Conservation (phyloP, 2,888 invertebrate species). For the Eristalinus aeneus region DNA sequence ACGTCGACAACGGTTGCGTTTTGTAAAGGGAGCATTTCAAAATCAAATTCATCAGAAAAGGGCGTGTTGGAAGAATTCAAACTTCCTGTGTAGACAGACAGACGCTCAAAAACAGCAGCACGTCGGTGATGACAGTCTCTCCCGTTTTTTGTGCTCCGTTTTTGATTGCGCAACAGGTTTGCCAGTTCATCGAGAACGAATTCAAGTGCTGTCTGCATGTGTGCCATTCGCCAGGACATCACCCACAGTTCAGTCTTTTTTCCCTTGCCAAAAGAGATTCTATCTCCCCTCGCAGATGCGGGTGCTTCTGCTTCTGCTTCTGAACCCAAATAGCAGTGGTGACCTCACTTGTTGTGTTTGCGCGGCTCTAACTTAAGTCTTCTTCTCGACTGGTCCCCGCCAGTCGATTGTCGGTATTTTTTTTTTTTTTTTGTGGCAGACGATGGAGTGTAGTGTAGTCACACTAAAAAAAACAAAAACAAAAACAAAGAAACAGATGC, state of each 20-base stretch:
- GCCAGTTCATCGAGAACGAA: constrained; percentile 4
- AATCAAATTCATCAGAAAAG: constrained; percentile 37
- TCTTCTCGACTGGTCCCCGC: not conserved
- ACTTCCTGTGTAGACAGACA: constrained; percentile 55
- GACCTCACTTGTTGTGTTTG: constrained; percentile 31
- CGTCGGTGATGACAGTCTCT: not conserved
- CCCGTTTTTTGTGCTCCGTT: not conserved
- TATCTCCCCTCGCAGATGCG: not conserved
- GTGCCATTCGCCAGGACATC: not conserved
- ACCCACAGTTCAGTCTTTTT: not conserved
- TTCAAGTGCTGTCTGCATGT: not conserved
- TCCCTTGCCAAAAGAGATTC: not conserved
- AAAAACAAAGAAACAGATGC: constrained; percentile 70
- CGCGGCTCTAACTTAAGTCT: constrained; percentile 3
- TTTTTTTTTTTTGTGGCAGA: constrained; percentile 19
- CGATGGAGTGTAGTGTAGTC: not conserved
- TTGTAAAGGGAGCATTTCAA: constrained; percentile 2
- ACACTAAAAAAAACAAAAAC: constrained; percentile 45
- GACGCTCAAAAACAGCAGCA: constrained; percentile 4
- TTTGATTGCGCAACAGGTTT: constrained; percentile 47
- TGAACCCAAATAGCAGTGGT: constrained; percentile 24
- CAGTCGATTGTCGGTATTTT: not conserved
- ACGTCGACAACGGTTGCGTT: not conserved
- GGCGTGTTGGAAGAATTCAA: constrained; percentile 33
- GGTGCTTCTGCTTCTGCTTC: constrained; percentile 3